phyloP scores from a whole-genome alignment of 2,888 invertebrate genomes.

The Ichneumoninae sp. region DNA sequence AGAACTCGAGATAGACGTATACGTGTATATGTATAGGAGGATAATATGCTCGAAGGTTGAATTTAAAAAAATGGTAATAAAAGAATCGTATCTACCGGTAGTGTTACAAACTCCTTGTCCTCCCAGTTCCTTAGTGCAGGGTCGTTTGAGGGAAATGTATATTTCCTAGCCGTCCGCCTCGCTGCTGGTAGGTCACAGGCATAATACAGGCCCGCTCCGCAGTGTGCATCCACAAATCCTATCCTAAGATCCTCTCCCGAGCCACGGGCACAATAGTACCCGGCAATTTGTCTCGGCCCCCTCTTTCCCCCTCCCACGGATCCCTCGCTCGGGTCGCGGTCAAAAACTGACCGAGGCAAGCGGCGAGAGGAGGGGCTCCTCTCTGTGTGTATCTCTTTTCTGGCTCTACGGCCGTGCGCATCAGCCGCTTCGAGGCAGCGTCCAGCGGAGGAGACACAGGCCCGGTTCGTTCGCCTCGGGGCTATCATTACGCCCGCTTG shows the following conservation, averaged over 20 bases:
- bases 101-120: no score
- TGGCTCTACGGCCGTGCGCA: conserved; percentile 36
- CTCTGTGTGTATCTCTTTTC: neutral
- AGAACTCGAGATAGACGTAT: neutral
- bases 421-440: conserved; percentile 28
- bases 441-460: conserved; percentile 41
- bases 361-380: neutral
- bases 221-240: neutral
- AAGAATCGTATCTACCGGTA: no score
- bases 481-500: conserved; percentile 66
- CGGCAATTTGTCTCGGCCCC: conserved; percentile 46
- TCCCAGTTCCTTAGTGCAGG: neutral
- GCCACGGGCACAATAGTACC: conserved; percentile 52
- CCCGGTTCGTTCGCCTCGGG: conserved; percentile 61
- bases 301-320: neutral
- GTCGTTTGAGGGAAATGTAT: neutral
- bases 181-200: neutral
- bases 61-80: neutral
- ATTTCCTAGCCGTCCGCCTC: neutral
- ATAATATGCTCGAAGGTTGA: neutral
- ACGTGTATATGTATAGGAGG: neutral
- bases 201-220: neutral
- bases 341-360: conserved; percentile 60
- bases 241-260: conserved; percentile 35
- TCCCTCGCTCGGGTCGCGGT: conserved; percentile 58